phyloP scores from a whole-genome alignment of 2,888 invertebrate genomes.

The Callyntrura guangdongensis region DNA sequence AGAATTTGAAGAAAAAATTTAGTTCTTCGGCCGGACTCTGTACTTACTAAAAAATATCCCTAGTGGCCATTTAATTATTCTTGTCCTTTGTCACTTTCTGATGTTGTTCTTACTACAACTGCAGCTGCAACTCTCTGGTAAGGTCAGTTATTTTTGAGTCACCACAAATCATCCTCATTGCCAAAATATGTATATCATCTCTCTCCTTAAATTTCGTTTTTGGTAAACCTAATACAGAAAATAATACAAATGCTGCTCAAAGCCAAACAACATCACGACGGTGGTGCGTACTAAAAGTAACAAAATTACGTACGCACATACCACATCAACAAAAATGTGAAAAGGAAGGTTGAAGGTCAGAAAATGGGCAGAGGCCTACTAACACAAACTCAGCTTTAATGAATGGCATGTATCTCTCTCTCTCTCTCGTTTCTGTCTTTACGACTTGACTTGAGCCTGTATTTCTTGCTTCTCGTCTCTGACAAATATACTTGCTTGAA shows the following conservation, averaged over 20 bases:
- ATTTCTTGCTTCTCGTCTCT: conserved; percentile 17
- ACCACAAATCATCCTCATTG: background rate
- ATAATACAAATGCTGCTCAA: background rate
- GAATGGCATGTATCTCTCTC: background rate
- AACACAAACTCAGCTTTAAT: conserved; percentile 13
- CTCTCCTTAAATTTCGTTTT: background rate
- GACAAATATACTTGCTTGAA: conserved; percentile 25
- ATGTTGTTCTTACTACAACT: background rate
- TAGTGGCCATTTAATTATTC: no score
- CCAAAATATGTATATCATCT: background rate
- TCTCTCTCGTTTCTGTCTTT: background rate
- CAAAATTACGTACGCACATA: background rate
- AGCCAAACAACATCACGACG: no score
- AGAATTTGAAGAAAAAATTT: no score
- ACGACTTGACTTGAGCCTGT: background rate
- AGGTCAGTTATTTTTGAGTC: background rate
- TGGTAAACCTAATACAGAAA: background rate
- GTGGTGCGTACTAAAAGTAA: background rate
- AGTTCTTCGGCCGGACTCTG: no score
- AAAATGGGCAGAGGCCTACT: conserved; percentile 45
- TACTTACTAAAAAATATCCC: no score
- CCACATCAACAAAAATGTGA: conserved; percentile 26
- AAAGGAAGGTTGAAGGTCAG: conserved; percentile 49
- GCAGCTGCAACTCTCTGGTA: background rate
- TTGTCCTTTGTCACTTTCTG: no score